These are phyloP conservation scores for Diloba caeruleocephala DNA, from an alignment of 2,888 invertebrate species.

Conservation along the genomic window DNA sequence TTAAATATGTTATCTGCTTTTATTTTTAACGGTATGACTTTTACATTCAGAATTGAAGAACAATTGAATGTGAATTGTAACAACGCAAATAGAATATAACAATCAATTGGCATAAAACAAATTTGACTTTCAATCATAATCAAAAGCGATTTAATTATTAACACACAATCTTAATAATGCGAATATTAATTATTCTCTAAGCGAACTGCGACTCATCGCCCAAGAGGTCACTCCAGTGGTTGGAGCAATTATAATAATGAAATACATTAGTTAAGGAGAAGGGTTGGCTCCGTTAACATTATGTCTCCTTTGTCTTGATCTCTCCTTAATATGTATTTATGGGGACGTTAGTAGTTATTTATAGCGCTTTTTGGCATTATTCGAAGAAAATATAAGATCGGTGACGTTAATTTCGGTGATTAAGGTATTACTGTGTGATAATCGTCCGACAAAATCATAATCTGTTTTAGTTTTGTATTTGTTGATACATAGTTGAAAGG, in stretches of 20 bases:
- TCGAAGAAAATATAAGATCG: slow-evolving; percentile 42
- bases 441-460: no score
- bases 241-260: slow-evolving; percentile 68
- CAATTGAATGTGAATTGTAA: slow-evolving; percentile 13
- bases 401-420: slow-evolving; percentile 48
- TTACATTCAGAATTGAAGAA: slow-evolving; percentile 9
- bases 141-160: slow-evolving; percentile 48
- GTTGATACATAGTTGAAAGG: no score
- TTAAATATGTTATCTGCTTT: no score
- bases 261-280: slow-evolving; percentile 66
- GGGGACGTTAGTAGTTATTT: slow-evolving; percentile 48
- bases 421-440: slow-evolving; percentile 28
- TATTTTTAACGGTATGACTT: no score
- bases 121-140: slow-evolving; percentile 41
- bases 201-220: slow-evolving; percentile 30
- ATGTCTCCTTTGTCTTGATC: slow-evolving; percentile 69
- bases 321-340: slow-evolving; percentile 70
- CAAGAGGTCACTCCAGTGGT: slow-evolving; percentile 48
- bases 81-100: slow-evolving; percentile 20
- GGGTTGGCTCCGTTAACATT: slow-evolving; percentile 60
- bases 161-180: slow-evolving; percentile 37
- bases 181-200: slow-evolving; percentile 48
- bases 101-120: slow-evolving; percentile 39
- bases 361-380: slow-evolving; percentile 35
- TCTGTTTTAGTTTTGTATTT: no score